Evolutionary conservation across 2,797 vertebrate species (phyloP), one percentile per base, ranked within the genome.

Genomic region (Diplodus puntazzo): DNA sequence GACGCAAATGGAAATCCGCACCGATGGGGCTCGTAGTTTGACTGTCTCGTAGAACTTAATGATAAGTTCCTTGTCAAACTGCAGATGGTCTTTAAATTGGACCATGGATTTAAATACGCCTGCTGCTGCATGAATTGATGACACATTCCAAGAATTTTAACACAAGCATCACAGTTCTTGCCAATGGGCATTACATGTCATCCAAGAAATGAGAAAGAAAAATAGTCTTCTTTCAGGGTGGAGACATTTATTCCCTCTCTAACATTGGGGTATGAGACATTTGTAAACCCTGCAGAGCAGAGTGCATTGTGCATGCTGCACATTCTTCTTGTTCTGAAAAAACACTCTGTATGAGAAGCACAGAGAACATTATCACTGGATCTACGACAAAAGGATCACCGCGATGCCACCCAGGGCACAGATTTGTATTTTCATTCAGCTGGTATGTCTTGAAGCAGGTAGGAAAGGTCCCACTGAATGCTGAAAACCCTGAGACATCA

Each of bases 341-440:
- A 78, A 67, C 67, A 18, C 57, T 82, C 23, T 54, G 73, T 61
- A 78, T 66, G 75, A 50, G 69, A 59, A 54, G 68, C 84, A 75
- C 63, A 53, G 69, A 71, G 81, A 73, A 76, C 69, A 71, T 88
- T 85, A 87, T 89, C 88, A 53, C 50, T 42, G 53, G 53, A 85
- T 85, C 79, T 68, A 69, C 21, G 27, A 85, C 81, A 81, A 81
- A 75, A 43, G 73, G 79, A 82, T 86, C 57, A 46, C 42, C 16
- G 65, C 54, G 2, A 75, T 2, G 45, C 85, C 82, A 84, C 84
- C 81, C 50, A 25, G 77, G 87, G 85, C 81, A 69, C 43, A 80
- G 73, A 80, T 84, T 78, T 77, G 77, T 69, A 48, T 80, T 88
- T 84, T 54, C 60, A 43, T 57, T 83, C 84, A 77, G 60, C 73